phyloP scores from a whole-genome alignment of 2,113 vertebrate genomes.

The Triplophysa tibetana region DNA sequence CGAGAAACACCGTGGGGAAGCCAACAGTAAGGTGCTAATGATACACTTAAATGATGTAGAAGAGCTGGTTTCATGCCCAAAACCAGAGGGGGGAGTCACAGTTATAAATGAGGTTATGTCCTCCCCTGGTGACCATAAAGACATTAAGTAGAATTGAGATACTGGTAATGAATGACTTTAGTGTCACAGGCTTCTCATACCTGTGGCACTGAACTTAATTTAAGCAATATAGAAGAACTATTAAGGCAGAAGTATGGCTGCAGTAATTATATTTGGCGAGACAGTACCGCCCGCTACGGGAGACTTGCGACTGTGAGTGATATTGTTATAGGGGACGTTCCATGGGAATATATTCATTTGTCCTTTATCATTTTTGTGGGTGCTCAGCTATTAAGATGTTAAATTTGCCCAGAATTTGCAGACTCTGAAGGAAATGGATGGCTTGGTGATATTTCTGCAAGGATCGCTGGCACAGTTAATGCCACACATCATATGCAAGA shows the following conservation, averaged over 20 bases:
- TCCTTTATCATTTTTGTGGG: constrained; percentile 8
- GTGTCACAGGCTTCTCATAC: constrained; percentile 18
- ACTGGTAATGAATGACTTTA: constrained; percentile 46
- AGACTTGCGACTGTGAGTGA: constrained; percentile 52
- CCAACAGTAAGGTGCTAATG: constrained; percentile 20
- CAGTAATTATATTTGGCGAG: constrained; percentile 49
- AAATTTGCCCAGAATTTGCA: neutral
- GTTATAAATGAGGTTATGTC: constrained; percentile 33
- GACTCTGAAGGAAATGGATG: neutral
- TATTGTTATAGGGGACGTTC: neutral
- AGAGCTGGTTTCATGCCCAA: constrained; percentile 7
- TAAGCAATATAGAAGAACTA: constrained; percentile 44
- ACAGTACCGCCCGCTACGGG: constrained; percentile 34
- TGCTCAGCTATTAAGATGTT: constrained; percentile 12
- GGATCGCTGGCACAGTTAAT: neutral
- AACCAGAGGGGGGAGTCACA: neutral
- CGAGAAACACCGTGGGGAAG: constrained; percentile 1
- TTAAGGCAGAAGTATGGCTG: constrained; percentile 46
- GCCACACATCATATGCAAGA: neutral
- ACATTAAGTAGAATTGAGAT: constrained; percentile 47
- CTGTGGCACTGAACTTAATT: constrained; percentile 48
- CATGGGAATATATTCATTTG: constrained; percentile 4
- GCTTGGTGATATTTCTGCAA: neutral
- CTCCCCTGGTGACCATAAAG: constrained; percentile 40
- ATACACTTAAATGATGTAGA: constrained; percentile 30